A percentile compares a stretch with the other conserved stretches of the same genome.
These are phyloP conservation scores for Nylanderia fulva DNA, from an alignment of 1,140 invertebrate genomes.

Conservation along the genomic window DNA sequence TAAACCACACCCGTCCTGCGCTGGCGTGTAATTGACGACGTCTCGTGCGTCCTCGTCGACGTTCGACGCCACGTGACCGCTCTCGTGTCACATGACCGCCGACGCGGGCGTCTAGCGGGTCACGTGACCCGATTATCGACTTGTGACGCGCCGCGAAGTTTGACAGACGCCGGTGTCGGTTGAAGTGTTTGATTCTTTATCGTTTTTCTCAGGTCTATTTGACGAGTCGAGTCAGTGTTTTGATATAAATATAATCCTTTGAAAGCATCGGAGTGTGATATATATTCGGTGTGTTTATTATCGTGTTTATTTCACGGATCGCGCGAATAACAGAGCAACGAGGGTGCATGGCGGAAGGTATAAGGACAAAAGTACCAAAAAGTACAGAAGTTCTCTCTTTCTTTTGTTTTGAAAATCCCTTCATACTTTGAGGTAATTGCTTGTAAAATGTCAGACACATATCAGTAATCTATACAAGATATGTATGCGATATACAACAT, in stretches of 20 bases:
- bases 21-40: slow-evolving; percentile 70
- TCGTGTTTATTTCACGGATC: background rate
- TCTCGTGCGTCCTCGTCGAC: slow-evolving; percentile 56
- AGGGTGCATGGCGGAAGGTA: too few species aligned
- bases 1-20: slow-evolving; percentile 74
- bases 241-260: background rate
- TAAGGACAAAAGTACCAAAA: too few species aligned
- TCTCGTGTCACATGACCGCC: background rate
- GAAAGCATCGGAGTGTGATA: background rate
- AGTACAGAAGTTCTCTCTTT: too few species aligned
- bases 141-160: slow-evolving; percentile 55
- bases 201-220: background rate
- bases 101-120: background rate
- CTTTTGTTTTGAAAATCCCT: too few species aligned
- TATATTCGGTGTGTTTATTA: background rate
- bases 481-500: background rate
- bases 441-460: too few species aligned
- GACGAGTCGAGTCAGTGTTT: background rate
- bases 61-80: slow-evolving; percentile 44
- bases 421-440: too few species aligned
- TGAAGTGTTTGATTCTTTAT: background rate
- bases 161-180: slow-evolving; percentile 6
- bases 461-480: background rate
- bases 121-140: slow-evolving; percentile 62
- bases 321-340: background rate